Percentiles rank a stretch among this genome's conserved stretches.
Evolutionary conservation across 1,140 invertebrate genomes (phyloP).

Genomic region (Phthorimaea operculella): DNA sequence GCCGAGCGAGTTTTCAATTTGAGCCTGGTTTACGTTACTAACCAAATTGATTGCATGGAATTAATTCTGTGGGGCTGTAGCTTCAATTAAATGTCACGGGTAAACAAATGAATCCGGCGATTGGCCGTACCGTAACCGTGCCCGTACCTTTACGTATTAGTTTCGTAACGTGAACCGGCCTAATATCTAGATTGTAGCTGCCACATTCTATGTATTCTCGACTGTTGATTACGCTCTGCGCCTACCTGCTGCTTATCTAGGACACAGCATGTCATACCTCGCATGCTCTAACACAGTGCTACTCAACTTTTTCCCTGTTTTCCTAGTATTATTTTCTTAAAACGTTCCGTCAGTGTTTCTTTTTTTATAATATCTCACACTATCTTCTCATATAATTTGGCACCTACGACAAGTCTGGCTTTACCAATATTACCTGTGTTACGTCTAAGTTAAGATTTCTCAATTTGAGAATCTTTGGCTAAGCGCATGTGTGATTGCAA

Average conservation of each 20-base stretch:
- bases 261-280: constrained; percentile 55
- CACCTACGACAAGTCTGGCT: too few species aligned
- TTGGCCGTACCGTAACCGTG: neutral
- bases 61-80: neutral
- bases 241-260: constrained; percentile 54
- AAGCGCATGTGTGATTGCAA: constrained; percentile 32
- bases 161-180: constrained; percentile 6
- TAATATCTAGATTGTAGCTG: constrained; percentile 13
- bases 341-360: too few species aligned
- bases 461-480: neutral
- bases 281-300: constrained; percentile 31
- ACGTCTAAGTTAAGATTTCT: neutral
- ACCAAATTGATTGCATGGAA: neutral
- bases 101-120: neutral
- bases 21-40: neutral
- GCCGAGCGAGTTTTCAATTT: neutral
- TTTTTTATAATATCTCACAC: too few species aligned
- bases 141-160: neutral
- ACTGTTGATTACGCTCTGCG: constrained; percentile 27
- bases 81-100: neutral
- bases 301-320: neutral
- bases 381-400: too few species aligned
- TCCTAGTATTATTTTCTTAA: neutral
- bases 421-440: too few species aligned
- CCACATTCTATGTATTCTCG: constrained; percentile 16